phyloP scores from a whole-genome alignment of 2,797 vertebrate genomes.

The Danio tinwini region DNA sequence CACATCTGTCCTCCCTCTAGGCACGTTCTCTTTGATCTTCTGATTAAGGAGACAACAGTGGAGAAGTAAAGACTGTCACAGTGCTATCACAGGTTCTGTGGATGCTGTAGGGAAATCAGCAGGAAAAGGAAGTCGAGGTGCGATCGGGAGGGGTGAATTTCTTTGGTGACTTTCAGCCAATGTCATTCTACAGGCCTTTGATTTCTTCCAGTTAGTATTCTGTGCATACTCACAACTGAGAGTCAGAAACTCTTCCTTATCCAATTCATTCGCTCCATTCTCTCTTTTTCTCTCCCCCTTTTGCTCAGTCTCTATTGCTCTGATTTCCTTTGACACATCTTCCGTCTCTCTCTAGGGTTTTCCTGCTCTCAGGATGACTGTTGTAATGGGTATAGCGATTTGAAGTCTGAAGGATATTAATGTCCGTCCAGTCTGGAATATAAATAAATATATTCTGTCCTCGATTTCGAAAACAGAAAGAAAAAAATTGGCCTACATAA shows the following conservation, averaged over 20 bases:
- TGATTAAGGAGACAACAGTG: constrained; percentile 3
- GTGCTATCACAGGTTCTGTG: constrained; percentile 15
- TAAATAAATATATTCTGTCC: constrained; percentile 52
- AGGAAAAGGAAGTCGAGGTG: constrained; percentile 11
- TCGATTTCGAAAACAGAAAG: constrained; percentile 22
- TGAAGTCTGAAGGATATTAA: constrained; percentile 44
- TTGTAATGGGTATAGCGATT: constrained; percentile 40
- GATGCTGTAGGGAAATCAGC: constrained; percentile 15
- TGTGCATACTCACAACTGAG: constrained; percentile 39
- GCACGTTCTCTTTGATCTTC: constrained; percentile 15
- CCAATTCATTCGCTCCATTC: constrained; percentile 20
- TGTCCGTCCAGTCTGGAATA: constrained; percentile 2
- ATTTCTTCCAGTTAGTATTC: constrained; percentile 48
- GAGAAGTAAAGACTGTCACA: constrained; percentile 21
- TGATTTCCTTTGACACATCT: constrained; percentile 36
- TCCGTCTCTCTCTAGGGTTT: constrained; percentile 11
- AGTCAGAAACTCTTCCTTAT: constrained; percentile 52
- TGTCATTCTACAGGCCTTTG: constrained; percentile 46
- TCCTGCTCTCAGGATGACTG: constrained; percentile 20
- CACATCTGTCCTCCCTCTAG: constrained; percentile 13
- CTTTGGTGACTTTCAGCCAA: constrained; percentile 53
- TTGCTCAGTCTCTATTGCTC: constrained; percentile 26
- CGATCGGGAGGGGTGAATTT: constrained; percentile 20
- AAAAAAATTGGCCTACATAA: constrained; percentile 23
- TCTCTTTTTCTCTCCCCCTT: constrained; percentile 49